Evolutionary conservation across 2,888 invertebrate species (phyloP), one percentile per base, ranked within the genome.

Genomic region (Leptogaster cylindrica): DNA sequence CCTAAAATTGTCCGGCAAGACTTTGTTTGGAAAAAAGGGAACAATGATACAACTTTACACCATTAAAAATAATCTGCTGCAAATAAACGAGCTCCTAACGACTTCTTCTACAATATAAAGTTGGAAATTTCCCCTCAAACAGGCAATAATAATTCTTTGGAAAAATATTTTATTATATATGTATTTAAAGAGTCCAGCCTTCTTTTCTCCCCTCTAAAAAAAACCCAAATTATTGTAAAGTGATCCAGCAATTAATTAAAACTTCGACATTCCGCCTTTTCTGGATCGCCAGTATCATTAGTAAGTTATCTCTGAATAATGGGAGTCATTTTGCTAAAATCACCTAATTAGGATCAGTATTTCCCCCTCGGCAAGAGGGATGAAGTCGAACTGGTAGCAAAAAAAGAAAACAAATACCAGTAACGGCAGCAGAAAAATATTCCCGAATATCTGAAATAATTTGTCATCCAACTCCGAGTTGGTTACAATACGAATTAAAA

Each of bases 401-500:
- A 6, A 51, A n/a, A 51, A 51, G 12, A n/a, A n/a, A n/a, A n/a
- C n/a, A n/a, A n/a, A n/a, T n/a, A n/a, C n/a, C 48, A 12, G 10
- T 25, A 3, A 2, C 25, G 27, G 27, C 8, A 25, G 2, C 10
- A 8, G 48, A 16, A 61, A 61, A 61, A 61, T 23, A 23, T 55
- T 28, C n/a, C 61, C 44, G 28, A 27, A 44, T 44, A 61, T 16
- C 61, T 14, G 44, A 31, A 61, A 44, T 44, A 69, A 66, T 69
- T 69, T 69, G 69, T 69, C 63, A 69, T 64, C 66, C 63, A 51
- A 50, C 64, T 50, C 61, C 52, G 64, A 39, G 50, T 46, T 52
- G 52, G n/a, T 36, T 52, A 58, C 65, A 66, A 69, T 41, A 33
- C 48, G 65, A 67, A 69, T 69, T 69, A 67, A 67, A 69, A 67